A percentile compares a stretch with the other conserved stretches of the same genome.
Conservation (phyloP, 1,140 invertebrate species). For the Cyrtorhinus lividipennis region DNA sequence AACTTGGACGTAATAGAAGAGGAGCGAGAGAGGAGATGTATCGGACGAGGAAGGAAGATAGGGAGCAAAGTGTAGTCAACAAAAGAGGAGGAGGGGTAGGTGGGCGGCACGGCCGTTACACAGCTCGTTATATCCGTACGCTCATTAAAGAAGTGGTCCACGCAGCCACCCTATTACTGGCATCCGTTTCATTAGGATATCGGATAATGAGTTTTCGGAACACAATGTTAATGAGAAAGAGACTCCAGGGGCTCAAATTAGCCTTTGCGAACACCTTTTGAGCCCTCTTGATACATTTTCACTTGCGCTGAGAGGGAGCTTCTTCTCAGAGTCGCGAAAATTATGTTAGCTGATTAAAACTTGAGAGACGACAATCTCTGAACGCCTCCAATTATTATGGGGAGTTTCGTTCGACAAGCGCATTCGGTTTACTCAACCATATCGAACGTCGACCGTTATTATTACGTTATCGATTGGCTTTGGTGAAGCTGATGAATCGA, state of each 20-base stretch:
- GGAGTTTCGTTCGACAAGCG: too few relatives aligned
- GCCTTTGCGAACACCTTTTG: constrained; percentile 1
- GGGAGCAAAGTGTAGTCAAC: background rate
- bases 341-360: too few relatives aligned
- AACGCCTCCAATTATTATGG: too few relatives aligned
- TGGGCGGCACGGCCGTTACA: constrained; percentile 6
- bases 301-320: background rate
- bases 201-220: constrained; percentile 23
- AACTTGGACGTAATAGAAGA: background rate
- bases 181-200: constrained; percentile 23
- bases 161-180: constrained; percentile 18
- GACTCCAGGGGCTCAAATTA: constrained; percentile 1
- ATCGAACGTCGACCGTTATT: too few relatives aligned
- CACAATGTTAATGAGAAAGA: constrained; percentile 22
- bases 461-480: too few relatives aligned
- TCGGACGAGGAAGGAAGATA: too few relatives aligned
- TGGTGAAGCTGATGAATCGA: too few relatives aligned
- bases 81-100: background rate
- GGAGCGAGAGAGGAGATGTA: background rate
- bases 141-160: constrained; percentile 16
- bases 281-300: constrained; percentile 1
- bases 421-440: too few relatives aligned
- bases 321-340: background rate
- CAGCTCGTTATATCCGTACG: constrained; percentile 14
- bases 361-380: too few relatives aligned